Evolutionary conservation across 2,113 vertebrate genomes (phyloP).

Genomic region (Saiga tatarica): DNA sequence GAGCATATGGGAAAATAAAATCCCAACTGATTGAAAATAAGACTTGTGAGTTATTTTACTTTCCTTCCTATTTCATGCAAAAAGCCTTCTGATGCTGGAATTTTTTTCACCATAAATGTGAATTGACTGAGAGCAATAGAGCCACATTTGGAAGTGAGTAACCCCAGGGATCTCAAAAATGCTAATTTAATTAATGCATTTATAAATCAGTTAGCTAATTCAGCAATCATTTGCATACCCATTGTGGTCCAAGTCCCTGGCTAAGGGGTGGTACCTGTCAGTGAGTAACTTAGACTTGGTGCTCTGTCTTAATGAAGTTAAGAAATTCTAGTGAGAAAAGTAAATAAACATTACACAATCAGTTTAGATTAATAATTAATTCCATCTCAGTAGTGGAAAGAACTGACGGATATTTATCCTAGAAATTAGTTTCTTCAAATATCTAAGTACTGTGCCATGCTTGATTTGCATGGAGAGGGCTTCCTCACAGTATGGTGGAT

Average conservation of each 20-base stretch:
- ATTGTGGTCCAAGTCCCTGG: neutral
- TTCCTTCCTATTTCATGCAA: neutral
- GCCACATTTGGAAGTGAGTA: neutral
- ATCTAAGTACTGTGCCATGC: neutral
- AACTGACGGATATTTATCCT: neutral
- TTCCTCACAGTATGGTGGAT: neutral
- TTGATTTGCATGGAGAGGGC: neutral
- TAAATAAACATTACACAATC: neutral
- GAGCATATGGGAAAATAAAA: conserved; percentile 27
- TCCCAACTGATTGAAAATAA: conserved; percentile 7
- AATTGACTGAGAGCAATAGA: neutral
- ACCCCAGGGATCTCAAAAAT: neutral
- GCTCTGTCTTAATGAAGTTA: neutral
- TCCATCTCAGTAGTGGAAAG: neutral
- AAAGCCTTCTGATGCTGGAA: neutral
- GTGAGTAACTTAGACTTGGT: neutral
- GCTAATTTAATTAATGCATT: neutral
- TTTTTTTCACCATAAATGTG: neutral
- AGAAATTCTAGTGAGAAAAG: neutral
- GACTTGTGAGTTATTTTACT: neutral
- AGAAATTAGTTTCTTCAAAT: neutral
- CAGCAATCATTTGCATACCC: neutral
- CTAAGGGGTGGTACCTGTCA: neutral
- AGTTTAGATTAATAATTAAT: neutral
- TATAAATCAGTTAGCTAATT: neutral